Base-by-base conservation (phyloP, 2,797 vertebrate genomes). In the Melanotaenia pygmaea region DNA sequence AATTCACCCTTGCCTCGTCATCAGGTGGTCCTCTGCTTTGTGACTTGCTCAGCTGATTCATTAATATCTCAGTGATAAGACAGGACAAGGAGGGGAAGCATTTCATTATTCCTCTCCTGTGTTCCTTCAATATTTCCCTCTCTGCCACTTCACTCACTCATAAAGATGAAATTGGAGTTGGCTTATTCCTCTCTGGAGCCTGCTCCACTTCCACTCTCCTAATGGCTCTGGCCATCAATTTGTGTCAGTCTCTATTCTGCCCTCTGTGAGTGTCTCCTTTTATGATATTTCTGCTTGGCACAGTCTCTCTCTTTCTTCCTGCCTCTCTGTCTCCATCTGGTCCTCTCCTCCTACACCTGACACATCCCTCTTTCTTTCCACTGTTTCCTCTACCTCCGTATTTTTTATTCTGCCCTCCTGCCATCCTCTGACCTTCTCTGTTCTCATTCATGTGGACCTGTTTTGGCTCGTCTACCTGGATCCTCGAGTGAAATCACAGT, bases 281-380 rank as follows among this genome's bases (percentile, higher is more conserved):
- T 13, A 61, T 82, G 80, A 77, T 61, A 67, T 75, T 76, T 78
- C 77, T 26, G 67, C 74, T 83, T 89, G 88, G 82, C 87, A 81
- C 66, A 16, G 64, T 63, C 70, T 86, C 67, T 57, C 72, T 66
- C 12, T 62, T 30, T 70, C 61, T 75, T 77, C 73, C 76, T 82
- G 74, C 67, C 76, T 78, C 79, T 75, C 63, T 61, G 59, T 74
- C 84, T 91, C 90, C 89, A 90, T 91, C 85, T 93, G 90, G 57
- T 80, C 78, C 78, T 85, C 72, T 82, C 61, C 71, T 69, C 71
- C 71, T 84, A 78, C 77, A 82, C 82, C 83, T 88, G 84, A 88
- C 76, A 84, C 86, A 62, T 60, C 73, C 54, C 69, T 60, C 45
- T 47, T 59, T 64, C 63, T 75, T 74, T 68, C 58, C 77, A 67